Conservation (phyloP, 2,113 vertebrate species). For the Herpetotheres cachinnans region DNA sequence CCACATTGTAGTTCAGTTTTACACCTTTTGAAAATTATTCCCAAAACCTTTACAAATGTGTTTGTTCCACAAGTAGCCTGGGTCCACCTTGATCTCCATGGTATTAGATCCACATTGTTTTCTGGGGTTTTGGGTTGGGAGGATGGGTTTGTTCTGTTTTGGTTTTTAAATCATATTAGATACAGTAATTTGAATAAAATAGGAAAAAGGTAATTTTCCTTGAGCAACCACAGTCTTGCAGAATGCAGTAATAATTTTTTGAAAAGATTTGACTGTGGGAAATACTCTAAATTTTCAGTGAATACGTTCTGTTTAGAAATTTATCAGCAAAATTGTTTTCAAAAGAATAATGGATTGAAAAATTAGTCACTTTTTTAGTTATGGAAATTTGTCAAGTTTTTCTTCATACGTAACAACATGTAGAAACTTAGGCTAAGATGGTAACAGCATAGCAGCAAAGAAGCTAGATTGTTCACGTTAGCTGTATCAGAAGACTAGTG, state of each 20-base stretch:
- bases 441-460: background rate
- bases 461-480: background rate
- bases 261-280: background rate
- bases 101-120: background rate
- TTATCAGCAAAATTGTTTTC: background rate
- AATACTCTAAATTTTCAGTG: background rate
- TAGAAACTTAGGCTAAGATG: background rate
- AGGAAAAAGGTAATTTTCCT: background rate
- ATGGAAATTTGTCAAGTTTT: background rate
- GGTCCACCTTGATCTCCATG: background rate
- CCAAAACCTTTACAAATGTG: background rate
- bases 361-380: background rate
- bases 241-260: background rate
- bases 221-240: background rate
- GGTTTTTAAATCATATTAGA: background rate
- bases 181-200: background rate
- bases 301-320: background rate
- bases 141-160: background rate
- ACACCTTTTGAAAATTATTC: background rate
- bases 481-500: background rate
- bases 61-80: background rate
- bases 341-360: background rate
- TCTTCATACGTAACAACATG: background rate
- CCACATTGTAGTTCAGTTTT: background rate
- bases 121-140: background rate